These are phyloP conservation scores for Lucilia cuprina DNA, from an alignment of 1,140 invertebrate species.

Conservation along the genomic window DNA sequence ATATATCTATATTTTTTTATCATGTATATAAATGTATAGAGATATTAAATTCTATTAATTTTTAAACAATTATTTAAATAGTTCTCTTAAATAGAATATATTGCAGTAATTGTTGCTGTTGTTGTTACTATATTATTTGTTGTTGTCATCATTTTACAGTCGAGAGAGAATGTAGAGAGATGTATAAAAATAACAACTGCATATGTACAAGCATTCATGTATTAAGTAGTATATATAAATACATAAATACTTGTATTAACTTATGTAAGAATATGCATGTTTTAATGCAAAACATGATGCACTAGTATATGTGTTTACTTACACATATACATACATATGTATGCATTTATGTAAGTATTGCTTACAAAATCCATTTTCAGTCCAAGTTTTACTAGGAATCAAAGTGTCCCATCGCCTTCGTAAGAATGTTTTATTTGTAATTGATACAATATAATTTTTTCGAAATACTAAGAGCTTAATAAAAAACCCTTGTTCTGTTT, in stretches of 20 bases:
- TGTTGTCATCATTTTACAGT: background rate
- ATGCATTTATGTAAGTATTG: background rate
- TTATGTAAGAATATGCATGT: background rate
- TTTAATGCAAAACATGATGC: background rate
- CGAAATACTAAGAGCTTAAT: too few species aligned
- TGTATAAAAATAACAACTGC: background rate
- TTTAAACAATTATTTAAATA: background rate
- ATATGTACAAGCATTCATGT: background rate
- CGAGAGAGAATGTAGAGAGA: background rate
- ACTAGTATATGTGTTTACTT: too few species aligned
- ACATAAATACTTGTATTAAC: background rate
- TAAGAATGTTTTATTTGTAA: too few species aligned
- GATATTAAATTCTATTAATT: background rate
- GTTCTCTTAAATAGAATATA: background rate
- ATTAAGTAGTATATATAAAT: background rate
- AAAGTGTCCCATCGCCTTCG: too few species aligned
- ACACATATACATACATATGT: slow-evolving; percentile 3
- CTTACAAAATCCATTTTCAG: too few species aligned
- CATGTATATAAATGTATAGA: background rate
- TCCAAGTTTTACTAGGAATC: too few species aligned
- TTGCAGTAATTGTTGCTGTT: background rate
- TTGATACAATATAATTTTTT: too few species aligned
- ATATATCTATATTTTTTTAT: background rate
- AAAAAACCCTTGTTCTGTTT: too few species aligned
- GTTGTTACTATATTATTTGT: background rate